Base-by-base conservation (phyloP, 2,113 vertebrate species). In the Phalacrocorax pelagicus region DNA sequence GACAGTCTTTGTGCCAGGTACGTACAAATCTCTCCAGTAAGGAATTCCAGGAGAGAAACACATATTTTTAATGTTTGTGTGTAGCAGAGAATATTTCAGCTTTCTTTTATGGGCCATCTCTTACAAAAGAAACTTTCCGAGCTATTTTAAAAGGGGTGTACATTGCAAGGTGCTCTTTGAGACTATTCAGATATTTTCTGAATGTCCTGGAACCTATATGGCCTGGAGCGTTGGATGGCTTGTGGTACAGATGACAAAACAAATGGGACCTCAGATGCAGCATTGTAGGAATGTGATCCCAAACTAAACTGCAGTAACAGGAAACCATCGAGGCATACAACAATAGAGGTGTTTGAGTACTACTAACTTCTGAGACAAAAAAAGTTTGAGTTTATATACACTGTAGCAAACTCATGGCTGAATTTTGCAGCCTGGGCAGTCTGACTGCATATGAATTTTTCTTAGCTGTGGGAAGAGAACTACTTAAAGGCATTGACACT, bases 1-100 rank as follows among this genome's bases (percentile, higher is more conserved):
- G 97, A 99, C 99, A 0, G 99, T 99, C 16, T 99, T 99, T 92
- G 99, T 99, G 14, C 99, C 99, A 81, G 99, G 99, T 99, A 97
- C 3, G 94, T 58, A 16, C 2, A 1, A 1, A 24, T 63, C 21
- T 72, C 44, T 55, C 27, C 67, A 47, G 49, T 6, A 70, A 36
- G 44, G 44, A 66, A 67, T 44, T 81, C 19, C 40, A 14, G 29
- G 40, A 46, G 23, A 40, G 15, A 34, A 71, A 49, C 59, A 3
- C 4, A 0, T 14, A 2, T 78, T 75, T 82, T 69, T 59, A 66
- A 79, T 11, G 2, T 40, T 20, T 4, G 2, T 36, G 3, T 62
- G 5, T 32, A 26, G 46, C 7, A 23, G 38, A 58, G 22, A 34
- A 2, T 30, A 12, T 47, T 69, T 77, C 29, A 12, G 15, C 11